Evolutionary conservation across 2,797 vertebrate species (phyloP).

Genomic region (Rhinoraja longicauda): DNA sequence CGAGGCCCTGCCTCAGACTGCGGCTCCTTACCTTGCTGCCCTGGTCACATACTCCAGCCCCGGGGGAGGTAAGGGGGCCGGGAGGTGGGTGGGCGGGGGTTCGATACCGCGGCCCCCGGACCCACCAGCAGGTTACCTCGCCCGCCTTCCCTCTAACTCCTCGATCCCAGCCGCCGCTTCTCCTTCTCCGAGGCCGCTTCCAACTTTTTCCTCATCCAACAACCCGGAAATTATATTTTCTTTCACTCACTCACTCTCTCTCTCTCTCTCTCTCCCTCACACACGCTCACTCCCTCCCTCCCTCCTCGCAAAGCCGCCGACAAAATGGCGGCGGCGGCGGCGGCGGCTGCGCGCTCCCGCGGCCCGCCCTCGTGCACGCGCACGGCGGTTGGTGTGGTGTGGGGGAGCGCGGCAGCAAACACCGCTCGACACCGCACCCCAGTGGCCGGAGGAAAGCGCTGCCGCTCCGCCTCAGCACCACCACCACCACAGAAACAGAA

Average conservation of each 20-base stretch:
- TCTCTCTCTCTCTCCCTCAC: neutral
- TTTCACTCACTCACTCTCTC: neutral
- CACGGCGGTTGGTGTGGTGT: too few species aligned
- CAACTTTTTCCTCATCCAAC: slow-evolving; percentile 33
- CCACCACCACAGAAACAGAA: too few species aligned
- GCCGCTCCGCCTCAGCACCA: too few species aligned
- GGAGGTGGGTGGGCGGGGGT: neutral
- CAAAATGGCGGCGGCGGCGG: neutral
- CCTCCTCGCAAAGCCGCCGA: neutral
- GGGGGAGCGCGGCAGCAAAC: neutral
- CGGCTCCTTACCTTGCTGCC: neutral
- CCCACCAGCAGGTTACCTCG: too few species aligned
- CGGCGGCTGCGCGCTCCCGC: neutral
- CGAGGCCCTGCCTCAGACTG: neutral
- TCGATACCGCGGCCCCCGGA: neutral
- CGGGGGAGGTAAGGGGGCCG: neutral
- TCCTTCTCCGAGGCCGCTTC: neutral
- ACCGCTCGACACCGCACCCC: neutral
- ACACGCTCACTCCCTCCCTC: neutral
- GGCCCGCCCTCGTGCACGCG: neutral
- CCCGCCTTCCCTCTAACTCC: neutral
- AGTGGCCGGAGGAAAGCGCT: too few species aligned
- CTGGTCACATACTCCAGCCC: slow-evolving; percentile 5
- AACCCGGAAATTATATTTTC: slow-evolving; percentile 21
- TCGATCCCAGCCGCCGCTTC: neutral